These are phyloP conservation scores for Platichthys stellatus DNA, from an alignment of 2,113 vertebrate species.

Conservation along the genomic window DNA sequence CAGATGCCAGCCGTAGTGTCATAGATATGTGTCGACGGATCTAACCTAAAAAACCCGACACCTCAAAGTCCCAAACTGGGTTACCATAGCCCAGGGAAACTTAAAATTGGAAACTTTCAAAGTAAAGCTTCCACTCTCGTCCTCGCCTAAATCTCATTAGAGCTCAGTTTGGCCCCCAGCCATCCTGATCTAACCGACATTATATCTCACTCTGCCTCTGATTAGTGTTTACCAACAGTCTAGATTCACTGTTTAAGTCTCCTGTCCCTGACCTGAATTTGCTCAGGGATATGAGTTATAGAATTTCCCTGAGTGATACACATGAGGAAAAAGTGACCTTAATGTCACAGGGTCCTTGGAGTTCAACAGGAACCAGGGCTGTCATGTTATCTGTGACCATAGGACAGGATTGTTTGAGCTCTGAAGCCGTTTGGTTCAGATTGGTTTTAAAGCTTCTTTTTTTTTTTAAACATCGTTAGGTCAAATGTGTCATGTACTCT, in stretches of 20 bases:
- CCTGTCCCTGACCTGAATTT: conserved; percentile 1
- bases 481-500: neutral
- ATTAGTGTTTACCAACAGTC: conserved; percentile 9
- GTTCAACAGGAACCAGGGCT: neutral
- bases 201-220: neutral
- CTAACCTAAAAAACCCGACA: neutral
- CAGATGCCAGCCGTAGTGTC: neutral
- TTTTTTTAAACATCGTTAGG: too few relatives aligned
- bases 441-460: too few relatives aligned
- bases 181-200: conserved; percentile 21
- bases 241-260: conserved; percentile 4
- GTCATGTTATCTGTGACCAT: conserved; percentile 7
- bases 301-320: conserved; percentile 19
- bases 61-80: conserved; percentile 1
- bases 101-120: conserved; percentile 29
- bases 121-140: neutral
- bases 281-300: neutral
- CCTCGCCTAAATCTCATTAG: conserved; percentile 1
- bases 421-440: too few relatives aligned
- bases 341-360: neutral
- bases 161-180: conserved; percentile 5
- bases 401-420: neutral
- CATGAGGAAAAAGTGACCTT: neutral
- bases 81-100: neutral
- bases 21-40: neutral